Conservation (phyloP, 2,797 vertebrate species). For the Hylomyscus alleni region DNA sequence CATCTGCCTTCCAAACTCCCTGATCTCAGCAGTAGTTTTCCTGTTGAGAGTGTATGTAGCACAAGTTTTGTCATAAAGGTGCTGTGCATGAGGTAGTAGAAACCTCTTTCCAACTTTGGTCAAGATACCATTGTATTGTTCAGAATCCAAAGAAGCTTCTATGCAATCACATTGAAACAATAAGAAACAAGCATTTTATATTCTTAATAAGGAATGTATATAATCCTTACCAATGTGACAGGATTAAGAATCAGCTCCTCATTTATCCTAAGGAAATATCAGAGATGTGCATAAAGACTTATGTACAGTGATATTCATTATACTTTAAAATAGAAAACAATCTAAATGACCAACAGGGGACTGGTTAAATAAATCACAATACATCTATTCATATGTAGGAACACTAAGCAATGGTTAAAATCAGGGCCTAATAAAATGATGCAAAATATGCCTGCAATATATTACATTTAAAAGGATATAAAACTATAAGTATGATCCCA, state of each 20-base stretch:
- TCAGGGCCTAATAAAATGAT: constrained; percentile 83
- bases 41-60: constrained; percentile 62
- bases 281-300: constrained; percentile 87
- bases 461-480: constrained; percentile 79
- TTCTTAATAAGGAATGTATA: constrained; percentile 86
- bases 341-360: constrained; percentile 85
- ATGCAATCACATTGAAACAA: constrained; percentile 85
- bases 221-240: constrained; percentile 87
- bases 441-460: constrained; percentile 80
- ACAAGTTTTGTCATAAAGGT: constrained; percentile 75
- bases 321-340: constrained; percentile 87
- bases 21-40: constrained; percentile 64
- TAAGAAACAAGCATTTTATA: constrained; percentile 86
- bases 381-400: constrained; percentile 85
- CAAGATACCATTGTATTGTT: constrained; percentile 76
- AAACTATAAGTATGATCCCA: constrained; percentile 75
- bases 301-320: constrained; percentile 87
- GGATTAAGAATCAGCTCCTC: constrained; percentile 87
- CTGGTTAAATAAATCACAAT: constrained; percentile 83
- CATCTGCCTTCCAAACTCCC: constrained; percentile 71
- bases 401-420: constrained; percentile 83
- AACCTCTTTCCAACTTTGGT: constrained; percentile 75
- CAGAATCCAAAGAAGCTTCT: constrained; percentile 83
- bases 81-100: constrained; percentile 69
- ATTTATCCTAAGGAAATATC: constrained; percentile 87